Conservation (phyloP, 92 coral and sea anemone genomes). For the Montipora capitata region DNA sequence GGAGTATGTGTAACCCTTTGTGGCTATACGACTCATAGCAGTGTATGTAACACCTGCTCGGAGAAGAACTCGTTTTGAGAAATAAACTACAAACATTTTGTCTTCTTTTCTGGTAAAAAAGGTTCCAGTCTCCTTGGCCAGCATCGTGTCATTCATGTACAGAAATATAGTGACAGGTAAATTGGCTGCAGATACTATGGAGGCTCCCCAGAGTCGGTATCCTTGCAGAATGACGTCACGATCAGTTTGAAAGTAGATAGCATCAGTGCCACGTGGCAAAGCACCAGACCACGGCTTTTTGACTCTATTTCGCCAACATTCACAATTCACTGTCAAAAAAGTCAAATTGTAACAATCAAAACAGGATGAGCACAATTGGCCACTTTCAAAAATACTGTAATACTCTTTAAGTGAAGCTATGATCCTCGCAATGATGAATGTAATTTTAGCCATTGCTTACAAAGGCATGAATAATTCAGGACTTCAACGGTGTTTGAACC, state of each 20-base stretch:
- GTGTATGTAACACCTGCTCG: neutral
- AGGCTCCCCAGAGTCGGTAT: slow-evolving; percentile 10
- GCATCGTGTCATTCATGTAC: neutral
- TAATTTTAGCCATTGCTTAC: too few relatives aligned
- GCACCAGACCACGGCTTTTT: too few relatives aligned
- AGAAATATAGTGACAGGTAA: neutral
- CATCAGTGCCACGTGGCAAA: neutral
- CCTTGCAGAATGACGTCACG: slow-evolving; percentile 8
- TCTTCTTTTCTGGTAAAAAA: neutral
- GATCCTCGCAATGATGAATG: too few relatives aligned
- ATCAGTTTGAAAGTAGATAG: slow-evolving; percentile 5
- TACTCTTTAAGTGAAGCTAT: too few relatives aligned
- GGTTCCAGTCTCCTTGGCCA: neutral
- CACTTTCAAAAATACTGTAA: too few relatives aligned
- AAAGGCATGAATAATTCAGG: too few relatives aligned
- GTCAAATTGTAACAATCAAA: too few relatives aligned
- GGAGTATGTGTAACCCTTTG: too few relatives aligned
- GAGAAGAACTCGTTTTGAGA: neutral
- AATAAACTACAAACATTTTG: neutral
- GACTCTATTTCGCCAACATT: neutral
- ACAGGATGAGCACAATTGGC: too few relatives aligned
- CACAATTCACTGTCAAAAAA: neutral
- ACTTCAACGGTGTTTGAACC: too few relatives aligned
- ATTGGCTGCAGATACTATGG: neutral
- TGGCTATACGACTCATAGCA: neutral